These are phyloP conservation scores for Acanthosoma haemorrhoidale DNA, from an alignment of 2,888 invertebrate species.

Conservation along the genomic window DNA sequence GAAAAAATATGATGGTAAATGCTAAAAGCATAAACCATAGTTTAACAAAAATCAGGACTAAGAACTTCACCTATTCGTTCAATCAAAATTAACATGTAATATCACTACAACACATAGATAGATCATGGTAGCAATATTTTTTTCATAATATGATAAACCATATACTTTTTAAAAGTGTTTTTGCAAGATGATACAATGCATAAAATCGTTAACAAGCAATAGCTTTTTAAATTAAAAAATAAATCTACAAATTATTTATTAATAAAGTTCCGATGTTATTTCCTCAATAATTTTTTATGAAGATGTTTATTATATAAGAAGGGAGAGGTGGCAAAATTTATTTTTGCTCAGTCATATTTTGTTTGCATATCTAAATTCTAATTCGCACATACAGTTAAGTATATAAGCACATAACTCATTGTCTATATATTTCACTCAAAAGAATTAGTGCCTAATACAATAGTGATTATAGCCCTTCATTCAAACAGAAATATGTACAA, in stretches of 20 bases:
- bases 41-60: too few relatives aligned
- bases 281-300: constrained; percentile 15
- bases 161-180: constrained; percentile 10
- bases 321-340: constrained; percentile 30
- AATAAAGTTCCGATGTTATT: constrained; percentile 32
- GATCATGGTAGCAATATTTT: background rate
- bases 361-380: constrained; percentile 35
- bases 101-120: background rate
- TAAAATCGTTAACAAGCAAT: constrained; percentile 36
- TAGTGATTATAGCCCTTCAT: constrained; percentile 35
- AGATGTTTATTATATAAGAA: constrained; percentile 26
- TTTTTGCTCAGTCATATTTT: constrained; percentile 36
- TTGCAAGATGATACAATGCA: constrained; percentile 24
- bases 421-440: constrained; percentile 39
- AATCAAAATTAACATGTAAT: too few relatives aligned
- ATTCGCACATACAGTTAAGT: constrained; percentile 40
- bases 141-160: constrained; percentile 21
- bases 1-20: too few relatives aligned
- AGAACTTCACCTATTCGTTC: too few relatives aligned
- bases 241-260: constrained; percentile 37
- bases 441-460: constrained; percentile 40
- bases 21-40: too few relatives aligned
- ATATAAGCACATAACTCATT: constrained; percentile 38
- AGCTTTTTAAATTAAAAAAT: constrained; percentile 37
- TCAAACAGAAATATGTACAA: constrained; percentile 25